These are phyloP conservation scores for Gambusia holbrooki DNA, from an alignment of 2,113 vertebrate species.

Conservation along the genomic window DNA sequence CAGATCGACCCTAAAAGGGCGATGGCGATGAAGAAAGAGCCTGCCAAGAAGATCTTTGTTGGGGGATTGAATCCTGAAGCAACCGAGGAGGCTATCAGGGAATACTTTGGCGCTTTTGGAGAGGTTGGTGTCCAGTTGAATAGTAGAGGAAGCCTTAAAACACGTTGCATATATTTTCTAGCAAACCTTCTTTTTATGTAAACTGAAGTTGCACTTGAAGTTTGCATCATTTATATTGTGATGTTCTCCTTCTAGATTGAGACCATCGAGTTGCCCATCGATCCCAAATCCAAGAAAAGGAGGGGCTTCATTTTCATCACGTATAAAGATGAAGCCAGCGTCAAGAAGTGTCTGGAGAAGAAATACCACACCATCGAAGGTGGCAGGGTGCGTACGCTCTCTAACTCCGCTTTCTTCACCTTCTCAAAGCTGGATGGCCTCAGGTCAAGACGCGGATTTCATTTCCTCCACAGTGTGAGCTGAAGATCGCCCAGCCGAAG, in stretches of 20 bases:
- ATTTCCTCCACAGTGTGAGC: slow-evolving; percentile 87
- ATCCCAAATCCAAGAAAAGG: slow-evolving; percentile 96
- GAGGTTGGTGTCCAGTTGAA: slow-evolving; percentile 80
- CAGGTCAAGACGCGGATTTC: background rate
- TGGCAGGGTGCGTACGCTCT: slow-evolving; percentile 83
- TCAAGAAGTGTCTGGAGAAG: slow-evolving; percentile 96
- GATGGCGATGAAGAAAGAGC: slow-evolving; percentile 98
- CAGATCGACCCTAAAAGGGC: slow-evolving; percentile 98
- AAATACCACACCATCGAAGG: slow-evolving; percentile 96
- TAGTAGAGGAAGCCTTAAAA: background rate
- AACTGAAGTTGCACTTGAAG: accelerated
- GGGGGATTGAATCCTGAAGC: slow-evolving; percentile 96
- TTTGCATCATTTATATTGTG: background rate
- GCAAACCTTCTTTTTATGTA: background rate
- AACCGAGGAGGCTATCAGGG: slow-evolving; percentile 94
- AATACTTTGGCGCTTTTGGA: slow-evolving; percentile 94
- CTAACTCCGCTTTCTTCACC: too few relatives aligned
- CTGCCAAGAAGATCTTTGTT: slow-evolving; percentile 97
- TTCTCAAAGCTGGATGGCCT: background rate
- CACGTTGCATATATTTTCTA: too few relatives aligned
- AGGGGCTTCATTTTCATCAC: slow-evolving; percentile 98
- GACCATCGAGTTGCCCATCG: slow-evolving; percentile 94
- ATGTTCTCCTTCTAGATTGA: slow-evolving; percentile 84
- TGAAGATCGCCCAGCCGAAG: slow-evolving; percentile 98
- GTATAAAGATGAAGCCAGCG: slow-evolving; percentile 94